Conservation (phyloP, 2,888 invertebrate species). For the Byasa hedistus region DNA sequence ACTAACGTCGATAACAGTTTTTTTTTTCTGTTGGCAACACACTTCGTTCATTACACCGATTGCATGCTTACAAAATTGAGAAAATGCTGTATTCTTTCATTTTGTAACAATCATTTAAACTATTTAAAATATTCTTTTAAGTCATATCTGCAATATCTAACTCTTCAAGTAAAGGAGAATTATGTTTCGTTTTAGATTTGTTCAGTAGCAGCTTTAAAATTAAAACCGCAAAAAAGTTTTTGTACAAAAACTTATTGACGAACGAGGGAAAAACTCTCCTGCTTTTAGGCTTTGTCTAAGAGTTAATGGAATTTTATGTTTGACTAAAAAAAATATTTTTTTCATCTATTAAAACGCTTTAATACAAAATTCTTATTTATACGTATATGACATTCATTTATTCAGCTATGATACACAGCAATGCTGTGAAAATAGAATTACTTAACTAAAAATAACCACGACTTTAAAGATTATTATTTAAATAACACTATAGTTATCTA, state of each 20-base stretch:
- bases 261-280: not conserved
- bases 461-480: not conserved
- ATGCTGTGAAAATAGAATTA: not conserved
- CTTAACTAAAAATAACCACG: not conserved
- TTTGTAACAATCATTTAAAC: not conserved
- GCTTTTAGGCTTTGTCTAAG: not conserved
- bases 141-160: too few species aligned
- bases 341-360: not conserved
- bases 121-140: too few species aligned
- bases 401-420: not conserved
- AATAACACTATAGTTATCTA: not conserved
- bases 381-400: not conserved
- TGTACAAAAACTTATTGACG: not conserved
- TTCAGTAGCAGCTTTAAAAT: not conserved
- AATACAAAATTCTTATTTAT: not conserved
- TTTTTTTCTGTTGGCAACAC: not conserved
- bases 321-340: not conserved
- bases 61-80: not conserved
- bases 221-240: not conserved
- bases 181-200: not conserved
- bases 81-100: not conserved
- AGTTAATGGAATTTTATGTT: not conserved
- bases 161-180: too few species aligned
- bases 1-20: not conserved
- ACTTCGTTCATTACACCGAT: not conserved